Evolutionary conservation across 1,140 invertebrate species (phyloP).

Genomic region (Antheraea pernyi): DNA sequence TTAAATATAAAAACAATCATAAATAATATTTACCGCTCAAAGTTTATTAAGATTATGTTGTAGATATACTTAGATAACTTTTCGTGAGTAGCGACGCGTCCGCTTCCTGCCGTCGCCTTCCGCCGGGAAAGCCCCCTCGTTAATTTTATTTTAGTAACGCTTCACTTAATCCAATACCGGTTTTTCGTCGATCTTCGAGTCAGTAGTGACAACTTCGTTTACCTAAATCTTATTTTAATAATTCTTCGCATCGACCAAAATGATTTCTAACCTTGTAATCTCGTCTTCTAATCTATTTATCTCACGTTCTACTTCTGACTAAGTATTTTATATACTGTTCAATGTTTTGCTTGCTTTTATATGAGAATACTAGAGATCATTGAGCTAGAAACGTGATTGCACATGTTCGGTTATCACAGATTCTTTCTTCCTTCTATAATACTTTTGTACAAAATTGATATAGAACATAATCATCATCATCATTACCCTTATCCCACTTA

Average conservation of each 20-base stretch:
- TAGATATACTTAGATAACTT: conserved; percentile 54
- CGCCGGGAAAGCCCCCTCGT: conserved; percentile 55
- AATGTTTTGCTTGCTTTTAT: neutral
- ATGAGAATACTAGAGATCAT: neutral
- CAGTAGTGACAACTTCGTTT: conserved; percentile 15
- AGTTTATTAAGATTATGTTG: conserved; percentile 59
- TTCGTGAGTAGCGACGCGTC: conserved; percentile 44
- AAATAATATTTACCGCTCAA: conserved; percentile 33
- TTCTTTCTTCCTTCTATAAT: too few species aligned
- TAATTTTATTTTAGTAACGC: conserved; percentile 68
- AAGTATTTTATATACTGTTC: neutral
- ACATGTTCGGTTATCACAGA: too few species aligned
- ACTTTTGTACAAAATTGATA: too few species aligned
- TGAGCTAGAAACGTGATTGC: too few species aligned
- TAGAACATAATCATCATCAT: too few species aligned
- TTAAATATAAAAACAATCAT: conserved; percentile 16
- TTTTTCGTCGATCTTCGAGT: conserved; percentile 27
- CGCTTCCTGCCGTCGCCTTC: conserved; percentile 56
- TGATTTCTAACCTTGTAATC: neutral
- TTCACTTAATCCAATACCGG: conserved; percentile 56
- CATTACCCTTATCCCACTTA: too few species aligned
- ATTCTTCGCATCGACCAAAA: neutral
- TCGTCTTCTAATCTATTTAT: too few species aligned
- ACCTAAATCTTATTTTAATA: conserved; percentile 7
- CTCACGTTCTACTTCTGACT: too few species aligned